Evolutionary conservation across 2,113 vertebrate species (phyloP), one percentile per base, ranked within the genome.

Genomic region (Phylloscopus whistleri): DNA sequence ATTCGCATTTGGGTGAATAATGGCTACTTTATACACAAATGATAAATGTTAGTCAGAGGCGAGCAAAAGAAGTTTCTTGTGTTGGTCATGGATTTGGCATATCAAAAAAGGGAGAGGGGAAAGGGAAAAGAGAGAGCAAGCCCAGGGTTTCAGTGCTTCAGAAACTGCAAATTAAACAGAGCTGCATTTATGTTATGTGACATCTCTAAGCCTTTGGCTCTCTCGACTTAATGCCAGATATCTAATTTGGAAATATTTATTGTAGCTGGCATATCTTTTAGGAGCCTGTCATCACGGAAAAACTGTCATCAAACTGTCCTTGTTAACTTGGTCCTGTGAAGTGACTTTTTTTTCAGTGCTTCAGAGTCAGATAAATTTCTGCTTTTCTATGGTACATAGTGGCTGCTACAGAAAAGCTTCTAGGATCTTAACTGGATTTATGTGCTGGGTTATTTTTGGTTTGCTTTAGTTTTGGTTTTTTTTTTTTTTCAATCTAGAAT

Each of bases 1-100:
- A 98, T 98, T 93, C 95, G 97, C 98, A 96, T 97, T 97, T 97
- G 96, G 85, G 94, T 94, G 97, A 98, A 98, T 98, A 98, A 97
- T 87, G 89, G 93, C 96, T 78, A 92, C 97, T 98, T 97, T 98
- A 87, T 97, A 64, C 58, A 86, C 97, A 96, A 96, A 94, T 78
- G 96, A 98, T 97, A 95, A 96, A 97, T 87, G 91, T 97, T 97
- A 97, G 97, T 98, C 96, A 97, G 62, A 49, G 91, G 60, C 26
- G 58, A 84, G 96, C 83, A 11, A 84, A 88, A 96, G 87, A 78
- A 52, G 59, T 69, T 96, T 62, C 96, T 96, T 94, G 90, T 53
- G 94, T 92, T 74, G 93, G 56, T 94, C 91, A 56, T 80, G 85
- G 49, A 78, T 89, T 95, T 97, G 96, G 95, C 95, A 5, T 84